phyloP scores from a whole-genome alignment of 37 sponge, comb jelly and placozoan species.

The Crambe crambe region DNA sequence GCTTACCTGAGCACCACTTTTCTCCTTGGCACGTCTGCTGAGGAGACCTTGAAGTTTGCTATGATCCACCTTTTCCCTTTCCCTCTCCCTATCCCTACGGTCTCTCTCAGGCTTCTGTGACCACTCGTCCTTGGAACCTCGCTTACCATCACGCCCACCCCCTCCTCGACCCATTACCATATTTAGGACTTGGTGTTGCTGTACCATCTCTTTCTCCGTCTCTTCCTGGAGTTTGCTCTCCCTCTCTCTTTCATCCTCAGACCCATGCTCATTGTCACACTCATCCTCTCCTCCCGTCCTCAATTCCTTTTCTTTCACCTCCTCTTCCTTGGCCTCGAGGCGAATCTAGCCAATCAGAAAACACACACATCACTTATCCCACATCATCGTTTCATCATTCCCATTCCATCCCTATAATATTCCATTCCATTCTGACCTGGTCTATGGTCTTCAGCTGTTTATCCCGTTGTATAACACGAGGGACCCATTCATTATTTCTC shows the following conservation, averaged over 20 bases:
- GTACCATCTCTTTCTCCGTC: constrained; percentile 41
- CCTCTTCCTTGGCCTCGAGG: too few relatives aligned
- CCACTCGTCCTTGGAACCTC: constrained; percentile 22
- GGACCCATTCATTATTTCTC: constrained; percentile 44
- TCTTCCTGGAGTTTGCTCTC: constrained; percentile 46
- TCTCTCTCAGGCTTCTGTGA: constrained; percentile 8
- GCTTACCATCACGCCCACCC: constrained; percentile 3
- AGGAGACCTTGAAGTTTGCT: neutral
- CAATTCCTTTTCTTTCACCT: neutral
- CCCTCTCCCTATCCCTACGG: constrained; percentile 1
- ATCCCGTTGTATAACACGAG: constrained; percentile 29
- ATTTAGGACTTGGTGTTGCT: constrained; percentile 12
- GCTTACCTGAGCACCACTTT: neutral
- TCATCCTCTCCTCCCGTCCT: neutral
- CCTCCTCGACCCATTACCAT: neutral
- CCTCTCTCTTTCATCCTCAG: too few relatives aligned
- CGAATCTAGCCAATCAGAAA: too few relatives aligned
- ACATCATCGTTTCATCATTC: too few relatives aligned
- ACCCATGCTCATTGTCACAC: neutral
- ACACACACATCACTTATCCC: too few relatives aligned
- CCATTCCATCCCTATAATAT: too few relatives aligned
- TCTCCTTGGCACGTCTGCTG: neutral
- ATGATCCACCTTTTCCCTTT: constrained; percentile 2
- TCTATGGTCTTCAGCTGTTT: constrained; percentile 57
- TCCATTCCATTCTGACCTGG: constrained; percentile 11